phyloP scores from a whole-genome alignment of 2,888 invertebrate genomes.

The Chaitophorus viminalis region DNA sequence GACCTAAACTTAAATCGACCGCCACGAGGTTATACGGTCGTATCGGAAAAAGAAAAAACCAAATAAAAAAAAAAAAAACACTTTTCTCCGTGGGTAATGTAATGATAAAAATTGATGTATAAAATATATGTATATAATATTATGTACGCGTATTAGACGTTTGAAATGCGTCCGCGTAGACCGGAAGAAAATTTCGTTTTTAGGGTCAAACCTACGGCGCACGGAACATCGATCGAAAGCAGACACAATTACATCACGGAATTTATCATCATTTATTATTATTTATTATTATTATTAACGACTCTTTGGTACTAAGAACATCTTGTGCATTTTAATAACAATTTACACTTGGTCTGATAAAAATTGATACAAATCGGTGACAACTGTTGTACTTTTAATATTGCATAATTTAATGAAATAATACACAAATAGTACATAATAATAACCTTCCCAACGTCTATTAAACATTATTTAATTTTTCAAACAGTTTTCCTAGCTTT shows the following conservation, averaged over 20 bases:
- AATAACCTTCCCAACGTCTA: too few species aligned
- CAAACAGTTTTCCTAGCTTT: too few species aligned
- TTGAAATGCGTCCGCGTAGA: not conserved
- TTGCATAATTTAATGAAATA: too few species aligned
- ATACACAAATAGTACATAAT: too few species aligned
- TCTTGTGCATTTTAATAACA: too few species aligned
- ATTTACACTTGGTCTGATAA: too few species aligned
- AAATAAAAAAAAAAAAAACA: not conserved
- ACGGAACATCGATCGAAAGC: not conserved
- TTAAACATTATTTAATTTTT: too few species aligned
- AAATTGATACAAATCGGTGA: too few species aligned
- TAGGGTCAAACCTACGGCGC: conserved; percentile 17
- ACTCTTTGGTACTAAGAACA: too few species aligned
- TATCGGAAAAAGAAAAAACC: not conserved
- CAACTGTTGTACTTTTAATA: too few species aligned
- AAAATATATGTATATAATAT: not conserved
- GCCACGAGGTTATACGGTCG: conserved; percentile 25
- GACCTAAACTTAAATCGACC: conserved; percentile 52
- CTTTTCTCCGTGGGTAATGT: conserved; percentile 17
- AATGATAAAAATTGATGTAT: conserved; percentile 44
- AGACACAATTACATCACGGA: conserved; percentile 25
- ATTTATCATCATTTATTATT: conserved; percentile 14
- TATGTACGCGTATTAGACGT: not conserved
- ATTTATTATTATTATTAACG: too few species aligned
- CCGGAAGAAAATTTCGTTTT: conserved; percentile 47